Percentiles rank a stretch among this genome's conserved stretches.
These are phyloP conservation scores for Melipona bicolor DNA, from an alignment of 2,888 invertebrate genomes.

Conservation along the genomic window DNA sequence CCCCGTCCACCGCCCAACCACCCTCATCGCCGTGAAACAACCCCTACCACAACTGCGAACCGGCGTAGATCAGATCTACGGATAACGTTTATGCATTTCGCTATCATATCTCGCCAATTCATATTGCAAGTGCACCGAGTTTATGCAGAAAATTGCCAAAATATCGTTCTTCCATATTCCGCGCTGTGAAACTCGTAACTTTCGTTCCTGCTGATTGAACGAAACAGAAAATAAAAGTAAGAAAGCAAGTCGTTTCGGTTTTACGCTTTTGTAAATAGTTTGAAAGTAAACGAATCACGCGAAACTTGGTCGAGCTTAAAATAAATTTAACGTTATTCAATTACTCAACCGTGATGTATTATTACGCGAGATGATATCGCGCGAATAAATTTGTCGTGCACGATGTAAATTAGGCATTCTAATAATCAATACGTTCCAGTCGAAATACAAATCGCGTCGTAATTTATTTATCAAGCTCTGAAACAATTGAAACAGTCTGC, in stretches of 20 bases:
- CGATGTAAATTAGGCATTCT: not conserved
- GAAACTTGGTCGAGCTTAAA: not conserved
- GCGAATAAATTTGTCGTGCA: not conserved
- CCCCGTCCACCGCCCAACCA: conserved; percentile 43
- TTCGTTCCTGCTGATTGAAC: no score
- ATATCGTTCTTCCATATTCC: no score
- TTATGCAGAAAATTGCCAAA: no score
- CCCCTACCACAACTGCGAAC: conserved; percentile 67
- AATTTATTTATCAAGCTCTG: conserved; percentile 1
- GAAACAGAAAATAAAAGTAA: no score
- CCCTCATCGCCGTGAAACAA: conserved; percentile 62
- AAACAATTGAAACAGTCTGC: not conserved
- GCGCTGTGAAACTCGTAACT: no score
- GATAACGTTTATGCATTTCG: conserved; percentile 31
- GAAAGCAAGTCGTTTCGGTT: no score
- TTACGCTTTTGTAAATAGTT: not conserved
- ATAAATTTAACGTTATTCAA: not conserved
- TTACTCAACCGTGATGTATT: not conserved
- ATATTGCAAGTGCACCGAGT: not conserved
- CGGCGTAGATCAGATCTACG: conserved; percentile 65
- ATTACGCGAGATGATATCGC: not conserved
- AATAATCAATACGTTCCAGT: not conserved
- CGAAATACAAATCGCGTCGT: not conserved
- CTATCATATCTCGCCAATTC: conserved; percentile 19
- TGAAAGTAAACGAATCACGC: not conserved